These are phyloP conservation scores for Hirtodrosophila duncani DNA, from an alignment of 2,888 invertebrate species.

Conservation along the genomic window DNA sequence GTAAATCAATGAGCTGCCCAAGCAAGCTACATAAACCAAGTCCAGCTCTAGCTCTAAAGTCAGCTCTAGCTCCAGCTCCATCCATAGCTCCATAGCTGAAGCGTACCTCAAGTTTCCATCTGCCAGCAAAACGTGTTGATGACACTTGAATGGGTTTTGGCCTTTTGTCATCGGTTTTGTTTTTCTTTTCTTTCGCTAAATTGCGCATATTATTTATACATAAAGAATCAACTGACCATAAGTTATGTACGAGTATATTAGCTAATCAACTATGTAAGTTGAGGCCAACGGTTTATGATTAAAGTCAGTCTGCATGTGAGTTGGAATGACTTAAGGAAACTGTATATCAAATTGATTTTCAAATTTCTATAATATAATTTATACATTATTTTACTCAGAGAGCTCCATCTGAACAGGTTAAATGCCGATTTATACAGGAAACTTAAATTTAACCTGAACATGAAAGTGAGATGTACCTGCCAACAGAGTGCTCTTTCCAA, in stretches of 20 bases:
- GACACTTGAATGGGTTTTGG: constrained; percentile 65
- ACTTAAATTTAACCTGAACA: too few species aligned
- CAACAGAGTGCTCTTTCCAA: too few species aligned
- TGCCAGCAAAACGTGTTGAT: constrained; percentile 51
- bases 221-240: constrained; percentile 72
- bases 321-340: too few species aligned
- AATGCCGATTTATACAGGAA: too few species aligned
- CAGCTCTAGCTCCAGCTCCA: constrained; percentile 2
- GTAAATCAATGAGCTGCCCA: constrained; percentile 57
- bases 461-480: too few species aligned
- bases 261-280: constrained; percentile 50
- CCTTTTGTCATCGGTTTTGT: constrained; percentile 29
- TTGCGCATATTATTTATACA: constrained; percentile 65
- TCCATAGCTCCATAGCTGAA: constrained; percentile 7
- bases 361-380: too few species aligned
- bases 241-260: constrained; percentile 58
- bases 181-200: constrained; percentile 54
- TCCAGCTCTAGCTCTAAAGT: constrained; percentile 24
- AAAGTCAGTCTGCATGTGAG: too few species aligned
- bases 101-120: not conserved
- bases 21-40: constrained; percentile 13
- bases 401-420: too few species aligned
- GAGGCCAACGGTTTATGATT: constrained; percentile 7
- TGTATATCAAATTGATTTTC: too few species aligned
- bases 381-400: too few species aligned